Percentiles rank a stretch among this genome's conserved stretches.
Conservation (phyloP, 2,888 invertebrate species). For the Lasioglossum lativentre region DNA sequence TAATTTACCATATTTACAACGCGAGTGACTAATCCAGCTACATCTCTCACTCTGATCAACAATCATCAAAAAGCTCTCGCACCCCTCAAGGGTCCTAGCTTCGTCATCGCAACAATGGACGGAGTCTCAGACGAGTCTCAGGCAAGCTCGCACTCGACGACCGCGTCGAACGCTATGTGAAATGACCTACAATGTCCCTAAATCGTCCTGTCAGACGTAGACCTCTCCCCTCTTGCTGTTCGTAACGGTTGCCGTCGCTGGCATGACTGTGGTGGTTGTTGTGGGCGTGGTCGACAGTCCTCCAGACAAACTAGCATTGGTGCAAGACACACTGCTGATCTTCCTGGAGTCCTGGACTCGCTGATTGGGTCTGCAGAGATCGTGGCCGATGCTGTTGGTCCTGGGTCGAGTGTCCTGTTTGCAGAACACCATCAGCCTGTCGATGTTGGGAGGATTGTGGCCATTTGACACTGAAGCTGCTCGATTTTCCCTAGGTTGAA, state of each 20-base stretch:
- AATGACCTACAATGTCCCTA: conserved; percentile 28
- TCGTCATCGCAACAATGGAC: conserved; percentile 55
- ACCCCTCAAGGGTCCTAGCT: not conserved
- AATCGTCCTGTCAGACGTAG: conserved; percentile 84
- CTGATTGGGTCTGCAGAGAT: conserved; percentile 64
- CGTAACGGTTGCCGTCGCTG: conserved; percentile 73
- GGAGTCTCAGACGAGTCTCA: conserved; percentile 33
- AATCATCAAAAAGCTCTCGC: not conserved
- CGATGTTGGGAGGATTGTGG: conserved; percentile 69
- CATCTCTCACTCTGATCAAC: not conserved
- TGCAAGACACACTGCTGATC: conserved; percentile 82
- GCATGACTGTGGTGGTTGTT: conserved; percentile 68
- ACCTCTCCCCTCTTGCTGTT: conserved; percentile 86
- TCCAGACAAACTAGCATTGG: conserved; percentile 70
- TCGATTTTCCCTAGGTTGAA: conserved; percentile 75
- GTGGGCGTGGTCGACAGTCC: conserved; percentile 56
- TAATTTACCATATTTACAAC: conserved; percentile 70
- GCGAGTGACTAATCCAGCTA: conserved; percentile 19
- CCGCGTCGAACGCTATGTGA: conserved; percentile 16
- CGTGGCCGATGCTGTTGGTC: conserved; percentile 78
- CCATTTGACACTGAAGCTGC: conserved; percentile 69
- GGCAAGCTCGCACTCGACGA: conserved; percentile 35
- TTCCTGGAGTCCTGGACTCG: conserved; percentile 83
- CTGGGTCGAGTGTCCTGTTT: conserved; percentile 75
- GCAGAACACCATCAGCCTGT: conserved; percentile 63